These are phyloP conservation scores for Acanthochromis polyacanthus DNA, from an alignment of 2,113 vertebrate genomes.

Conservation along the genomic window DNA sequence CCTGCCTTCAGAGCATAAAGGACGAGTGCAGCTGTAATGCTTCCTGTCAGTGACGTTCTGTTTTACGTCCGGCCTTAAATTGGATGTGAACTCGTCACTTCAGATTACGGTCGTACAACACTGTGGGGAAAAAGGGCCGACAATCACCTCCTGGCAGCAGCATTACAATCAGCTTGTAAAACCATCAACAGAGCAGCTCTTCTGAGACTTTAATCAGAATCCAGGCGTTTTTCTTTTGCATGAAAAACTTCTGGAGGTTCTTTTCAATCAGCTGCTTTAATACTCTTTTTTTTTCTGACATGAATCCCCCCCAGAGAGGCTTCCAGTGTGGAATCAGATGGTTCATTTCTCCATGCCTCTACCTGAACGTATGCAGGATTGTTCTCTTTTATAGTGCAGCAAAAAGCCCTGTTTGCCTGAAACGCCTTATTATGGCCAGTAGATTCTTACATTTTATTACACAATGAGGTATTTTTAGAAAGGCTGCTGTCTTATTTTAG, in stretches of 20 bases:
- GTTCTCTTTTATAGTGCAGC: background rate
- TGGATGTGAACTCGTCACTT: slow-evolving; percentile 67
- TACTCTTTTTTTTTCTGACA: slow-evolving; percentile 31
- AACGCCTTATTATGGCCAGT: too few relatives aligned
- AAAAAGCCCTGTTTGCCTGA: background rate
- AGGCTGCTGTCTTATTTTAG: too few relatives aligned
- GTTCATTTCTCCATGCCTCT: slow-evolving; percentile 7
- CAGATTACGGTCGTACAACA: slow-evolving; percentile 50
- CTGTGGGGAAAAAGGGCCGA: slow-evolving; percentile 40
- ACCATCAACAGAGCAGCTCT: slow-evolving; percentile 60
- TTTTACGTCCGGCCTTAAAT: slow-evolving; percentile 53
- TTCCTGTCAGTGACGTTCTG: slow-evolving; percentile 59
- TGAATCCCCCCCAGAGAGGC: slow-evolving; percentile 52
- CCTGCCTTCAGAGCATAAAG: slow-evolving; percentile 32
- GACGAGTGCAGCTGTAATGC: slow-evolving; percentile 48
- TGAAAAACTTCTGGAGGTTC: slow-evolving; percentile 31
- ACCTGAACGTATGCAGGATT: background rate
- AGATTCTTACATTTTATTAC: too few relatives aligned
- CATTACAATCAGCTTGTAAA: slow-evolving; percentile 70
- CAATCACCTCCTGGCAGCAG: slow-evolving; percentile 60
- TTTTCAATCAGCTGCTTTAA: slow-evolving; percentile 27
- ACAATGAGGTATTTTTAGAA: too few relatives aligned
- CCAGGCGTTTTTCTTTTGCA: slow-evolving; percentile 26
- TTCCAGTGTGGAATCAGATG: slow-evolving; percentile 10
- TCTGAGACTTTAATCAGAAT: slow-evolving; percentile 23